Base-by-base conservation (phyloP, 2,888 invertebrate species). In the Leucophenga maculata region DNA sequence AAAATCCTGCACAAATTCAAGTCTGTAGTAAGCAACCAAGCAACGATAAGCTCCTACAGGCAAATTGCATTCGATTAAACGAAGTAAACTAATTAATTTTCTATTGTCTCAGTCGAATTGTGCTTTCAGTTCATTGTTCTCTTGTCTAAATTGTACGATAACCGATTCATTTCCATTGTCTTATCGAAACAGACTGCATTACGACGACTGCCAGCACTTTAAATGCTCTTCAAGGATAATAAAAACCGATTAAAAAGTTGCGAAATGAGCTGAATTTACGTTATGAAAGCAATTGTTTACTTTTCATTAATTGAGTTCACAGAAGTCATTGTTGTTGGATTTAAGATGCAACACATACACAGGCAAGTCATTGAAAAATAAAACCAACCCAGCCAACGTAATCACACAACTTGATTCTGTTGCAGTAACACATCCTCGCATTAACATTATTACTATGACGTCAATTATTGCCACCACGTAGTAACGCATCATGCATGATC, bases 61-160 rank as follows among this genome's bases (percentile, higher is more conserved):
- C 81, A 84, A 81, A 81, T 81, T 84, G 83, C 79, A 81, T 81
- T 84, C 81, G 83, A 84, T 81, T 84, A 81, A 82, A 75, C 75
- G 84, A 81, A 81, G 84, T 84, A 79, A 81, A 81, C 80, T 82
- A 81, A 84, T 81, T 84, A 84, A 81, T 81, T 81, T 84, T 80
- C 81, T 79, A 84, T 84, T 81, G 84, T 64, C 16, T 20, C 14
- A 22, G 22, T 18, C 50, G 6, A 50, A 50, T 16, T 50, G 50
- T 18, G 13, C 50, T 18, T 39, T 3, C 39, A 39, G 39, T 39
- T 39, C 39, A 39, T 39, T 39, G 39, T 39, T 39, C 39, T 39
- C 11, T 9, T 9, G 9, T 18, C 59, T 59, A 31, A 59, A 32
- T 59, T 59, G 59, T 32, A 18, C 32, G 32, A 59, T 59, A 59